Percentiles rank a stretch among this genome's conserved stretches.
Evolutionary conservation across 2,888 invertebrate genomes (phyloP).

Genomic region (Leptinotarsa juncta): DNA sequence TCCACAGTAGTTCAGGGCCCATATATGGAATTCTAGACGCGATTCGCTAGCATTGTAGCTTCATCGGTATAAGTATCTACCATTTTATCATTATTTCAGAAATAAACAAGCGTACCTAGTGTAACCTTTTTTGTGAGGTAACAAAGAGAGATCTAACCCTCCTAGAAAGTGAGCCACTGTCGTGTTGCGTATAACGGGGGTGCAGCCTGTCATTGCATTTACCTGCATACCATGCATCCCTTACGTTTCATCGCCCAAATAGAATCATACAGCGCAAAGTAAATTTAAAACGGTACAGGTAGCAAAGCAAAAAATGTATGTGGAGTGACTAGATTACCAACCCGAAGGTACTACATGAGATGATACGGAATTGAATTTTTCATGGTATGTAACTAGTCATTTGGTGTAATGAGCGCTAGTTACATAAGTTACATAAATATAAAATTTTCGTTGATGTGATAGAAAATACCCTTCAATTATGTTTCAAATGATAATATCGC

Average conservation of each 20-base stretch:
- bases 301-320: constrained; percentile 27
- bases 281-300: constrained; percentile 29
- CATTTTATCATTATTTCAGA: no score
- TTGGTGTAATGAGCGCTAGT: no score
- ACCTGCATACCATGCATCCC: constrained; percentile 57
- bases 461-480: no score
- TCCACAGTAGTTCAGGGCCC: no score
- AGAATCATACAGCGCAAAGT: constrained; percentile 20
- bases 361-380: neutral
- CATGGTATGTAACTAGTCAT: no score
- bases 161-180: constrained; percentile 27
- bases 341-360: neutral
- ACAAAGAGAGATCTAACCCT: neutral
- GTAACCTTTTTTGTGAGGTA: neutral
- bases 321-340: constrained; percentile 4
- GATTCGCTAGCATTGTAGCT: no score
- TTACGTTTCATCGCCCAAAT: constrained; percentile 18
- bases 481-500: no score
- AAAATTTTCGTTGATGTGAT: no score
- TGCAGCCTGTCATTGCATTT: constrained; percentile 62
- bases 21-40: no score
- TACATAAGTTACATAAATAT: no score
- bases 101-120: neutral
- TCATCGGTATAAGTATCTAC: no score
- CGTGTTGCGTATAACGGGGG: constrained; percentile 55